Percentiles rank a stretch among this genome's conserved stretches.
These are phyloP conservation scores for Magallana ariakensis DNA, from an alignment of 1,140 invertebrate species.

Conservation along the genomic window DNA sequence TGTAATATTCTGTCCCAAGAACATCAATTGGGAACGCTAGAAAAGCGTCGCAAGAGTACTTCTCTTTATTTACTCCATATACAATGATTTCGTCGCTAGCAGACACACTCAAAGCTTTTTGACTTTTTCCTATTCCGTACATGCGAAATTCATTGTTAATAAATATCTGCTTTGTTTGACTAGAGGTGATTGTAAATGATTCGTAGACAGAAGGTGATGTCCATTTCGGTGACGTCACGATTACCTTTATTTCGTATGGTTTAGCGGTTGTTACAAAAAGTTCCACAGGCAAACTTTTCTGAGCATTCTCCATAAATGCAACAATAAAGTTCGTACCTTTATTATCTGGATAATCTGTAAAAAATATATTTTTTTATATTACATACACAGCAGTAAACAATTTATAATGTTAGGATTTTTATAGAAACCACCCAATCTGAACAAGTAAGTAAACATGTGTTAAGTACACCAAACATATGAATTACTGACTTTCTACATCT, in stretches of 20 bases:
- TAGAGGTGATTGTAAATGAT: constrained; percentile 45
- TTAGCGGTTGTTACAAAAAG: constrained; percentile 64
- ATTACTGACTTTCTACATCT: constrained; percentile 9
- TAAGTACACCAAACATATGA: too few relatives aligned
- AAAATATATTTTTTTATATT: neutral
- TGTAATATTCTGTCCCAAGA: constrained; percentile 69
- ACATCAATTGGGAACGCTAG: constrained; percentile 68
- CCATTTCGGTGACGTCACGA: constrained; percentile 54
- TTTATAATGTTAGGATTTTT: neutral
- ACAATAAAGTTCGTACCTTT: constrained; percentile 53
- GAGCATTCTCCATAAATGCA: constrained; percentile 48
- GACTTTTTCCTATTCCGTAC: constrained; percentile 34
- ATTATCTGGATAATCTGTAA: constrained; percentile 38
- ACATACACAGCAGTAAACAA: neutral
- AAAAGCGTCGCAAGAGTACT: constrained; percentile 65
- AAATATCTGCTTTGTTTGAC: constrained; percentile 49
- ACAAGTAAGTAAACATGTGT: too few relatives aligned
- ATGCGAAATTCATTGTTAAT: constrained; percentile 48
- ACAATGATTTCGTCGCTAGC: constrained; percentile 62
- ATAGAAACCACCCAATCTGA: neutral
- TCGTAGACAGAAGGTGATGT: constrained; percentile 15
- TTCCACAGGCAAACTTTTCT: constrained; percentile 47
- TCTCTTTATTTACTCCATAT: constrained; percentile 66
- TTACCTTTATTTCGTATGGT: constrained; percentile 55
- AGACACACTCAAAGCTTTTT: constrained; percentile 55